A percentile compares a stretch with the other conserved stretches of the same genome.
These are phyloP conservation scores for Hiodon alosoides DNA, from an alignment of 2,113 vertebrate species.

Conservation along the genomic window DNA sequence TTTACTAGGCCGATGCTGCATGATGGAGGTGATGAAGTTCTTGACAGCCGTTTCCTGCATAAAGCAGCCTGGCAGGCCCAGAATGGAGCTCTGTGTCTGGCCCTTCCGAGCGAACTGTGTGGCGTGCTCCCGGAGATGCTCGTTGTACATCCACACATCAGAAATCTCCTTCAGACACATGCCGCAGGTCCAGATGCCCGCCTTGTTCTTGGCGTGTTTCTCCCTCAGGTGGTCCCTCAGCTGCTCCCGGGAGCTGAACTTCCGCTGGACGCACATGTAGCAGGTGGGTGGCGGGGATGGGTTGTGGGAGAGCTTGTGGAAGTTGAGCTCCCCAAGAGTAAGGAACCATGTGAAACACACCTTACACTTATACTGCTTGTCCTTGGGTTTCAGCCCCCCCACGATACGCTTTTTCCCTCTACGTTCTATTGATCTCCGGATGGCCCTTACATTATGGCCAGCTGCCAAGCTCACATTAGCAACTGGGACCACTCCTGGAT, in stretches of 20 bases:
- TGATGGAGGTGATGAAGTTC: constrained; percentile 76
- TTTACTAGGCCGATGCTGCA: constrained; percentile 69
- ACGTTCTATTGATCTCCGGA: constrained; percentile 52
- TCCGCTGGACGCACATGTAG: constrained; percentile 96
- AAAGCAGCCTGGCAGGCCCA: constrained; percentile 70
- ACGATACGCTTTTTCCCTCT: constrained; percentile 58
- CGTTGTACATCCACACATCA: constrained; percentile 96
- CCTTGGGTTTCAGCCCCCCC: constrained; percentile 65
- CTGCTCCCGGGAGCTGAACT: constrained; percentile 90
- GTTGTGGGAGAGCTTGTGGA: constrained; percentile 90
- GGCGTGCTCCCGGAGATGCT: constrained; percentile 89
- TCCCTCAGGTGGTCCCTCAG: constrained; percentile 87
- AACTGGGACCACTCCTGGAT: constrained; percentile 36
- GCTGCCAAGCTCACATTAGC: constrained; percentile 30
- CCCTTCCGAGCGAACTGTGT: constrained; percentile 84
- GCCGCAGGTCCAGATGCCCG: constrained; percentile 88
- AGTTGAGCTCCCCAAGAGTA: constrained; percentile 83
- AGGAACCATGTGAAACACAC: constrained; percentile 94
- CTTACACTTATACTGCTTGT: constrained; percentile 88
- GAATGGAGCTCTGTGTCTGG: constrained; percentile 73
- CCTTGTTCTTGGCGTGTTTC: constrained; percentile 85
- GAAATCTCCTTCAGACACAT: constrained; percentile 96
- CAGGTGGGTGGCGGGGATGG: constrained; percentile 91
- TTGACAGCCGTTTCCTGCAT: constrained; percentile 71
- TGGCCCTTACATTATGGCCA: constrained; percentile 41